Conservation (phyloP, 2,888 invertebrate genomes). For the Synergus umbraculus region DNA sequence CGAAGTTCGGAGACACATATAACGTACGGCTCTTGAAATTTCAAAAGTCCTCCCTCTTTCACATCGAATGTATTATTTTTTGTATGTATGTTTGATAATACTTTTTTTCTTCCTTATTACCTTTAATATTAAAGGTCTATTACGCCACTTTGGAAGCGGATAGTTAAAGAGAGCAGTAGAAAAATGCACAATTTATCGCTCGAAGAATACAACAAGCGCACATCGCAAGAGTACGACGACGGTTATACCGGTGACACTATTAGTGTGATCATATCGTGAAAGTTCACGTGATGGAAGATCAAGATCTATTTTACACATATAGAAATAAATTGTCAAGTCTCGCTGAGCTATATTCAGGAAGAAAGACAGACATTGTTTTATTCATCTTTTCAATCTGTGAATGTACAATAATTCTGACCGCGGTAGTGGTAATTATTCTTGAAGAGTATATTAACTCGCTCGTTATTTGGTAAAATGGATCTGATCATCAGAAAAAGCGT, state of each 20-base stretch:
- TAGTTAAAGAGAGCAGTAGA: slow-evolving; percentile 8
- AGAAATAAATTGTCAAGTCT: too few species aligned
- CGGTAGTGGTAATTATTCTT: too few species aligned
- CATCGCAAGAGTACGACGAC: neutral
- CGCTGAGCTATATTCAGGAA: too few species aligned
- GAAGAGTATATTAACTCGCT: too few species aligned
- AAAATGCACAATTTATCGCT: slow-evolving; percentile 2
- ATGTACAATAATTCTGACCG: too few species aligned
- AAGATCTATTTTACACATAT: neutral
- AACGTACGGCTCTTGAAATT: neutral
- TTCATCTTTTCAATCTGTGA: too few species aligned
- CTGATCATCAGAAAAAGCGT: neutral
- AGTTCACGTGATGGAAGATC: neutral
- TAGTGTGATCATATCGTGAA: neutral
- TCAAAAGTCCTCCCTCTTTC: neutral
- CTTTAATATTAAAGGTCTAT: neutral
- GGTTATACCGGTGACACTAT: neutral
- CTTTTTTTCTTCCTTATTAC: neutral
- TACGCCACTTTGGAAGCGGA: slow-evolving; percentile 2
- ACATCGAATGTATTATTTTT: neutral
- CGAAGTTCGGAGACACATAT: neutral
- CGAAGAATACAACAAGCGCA: slow-evolving; percentile 4
- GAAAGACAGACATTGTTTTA: too few species aligned
- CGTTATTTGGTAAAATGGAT: too few species aligned
- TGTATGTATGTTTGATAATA: neutral